Evolutionary conservation across 2,797 vertebrate species (phyloP), one percentile per base, ranked within the genome.

Genomic region (Anableps anableps): DNA sequence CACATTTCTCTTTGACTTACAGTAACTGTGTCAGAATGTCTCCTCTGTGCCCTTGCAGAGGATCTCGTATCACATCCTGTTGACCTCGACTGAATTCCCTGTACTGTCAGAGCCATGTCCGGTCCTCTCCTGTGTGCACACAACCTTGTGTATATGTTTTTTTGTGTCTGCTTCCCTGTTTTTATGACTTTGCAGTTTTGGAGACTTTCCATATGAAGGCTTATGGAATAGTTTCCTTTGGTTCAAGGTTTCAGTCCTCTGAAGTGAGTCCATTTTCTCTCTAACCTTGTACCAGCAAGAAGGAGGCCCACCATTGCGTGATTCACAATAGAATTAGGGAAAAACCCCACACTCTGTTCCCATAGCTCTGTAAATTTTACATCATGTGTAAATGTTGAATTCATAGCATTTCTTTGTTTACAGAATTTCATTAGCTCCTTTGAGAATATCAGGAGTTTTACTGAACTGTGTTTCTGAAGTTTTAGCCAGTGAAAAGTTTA

Each of bases 1-100:
- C 10, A 43, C 60, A 80, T 73, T 1, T 19, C 38, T 70, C 6
- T 31, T 73, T 78, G 47, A 75, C 68, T 36, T 41, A 8, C 73
- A 53, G 72, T 23, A 77, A 74, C 60, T 64, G 29, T 60, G 64
- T 50, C 58, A 66, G 64, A 55, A 55, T 5, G 72, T 70, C 58
- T 84, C 78, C 53, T 84, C 48, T 77, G n/a, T 68, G 76, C 64
- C 55, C 51, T 1, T 77, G 64, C 38, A 29, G 51, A 86, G 86
- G 87, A 88, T 82, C 85, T 85, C 78, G 78, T 75, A 76, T 91
- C 85, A 89, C 62, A 90, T 94, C 91, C 92, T 94, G 91, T 92
- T 92, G 89, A 92, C 88, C 4, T 3, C 78, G 76, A n/a, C 77
- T 62, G 72, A 86, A 83, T 82, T 89, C 87, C 85, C 84, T 71